Conservation (phyloP, 1,140 invertebrate genomes). For the Heliconius eleuchia region DNA sequence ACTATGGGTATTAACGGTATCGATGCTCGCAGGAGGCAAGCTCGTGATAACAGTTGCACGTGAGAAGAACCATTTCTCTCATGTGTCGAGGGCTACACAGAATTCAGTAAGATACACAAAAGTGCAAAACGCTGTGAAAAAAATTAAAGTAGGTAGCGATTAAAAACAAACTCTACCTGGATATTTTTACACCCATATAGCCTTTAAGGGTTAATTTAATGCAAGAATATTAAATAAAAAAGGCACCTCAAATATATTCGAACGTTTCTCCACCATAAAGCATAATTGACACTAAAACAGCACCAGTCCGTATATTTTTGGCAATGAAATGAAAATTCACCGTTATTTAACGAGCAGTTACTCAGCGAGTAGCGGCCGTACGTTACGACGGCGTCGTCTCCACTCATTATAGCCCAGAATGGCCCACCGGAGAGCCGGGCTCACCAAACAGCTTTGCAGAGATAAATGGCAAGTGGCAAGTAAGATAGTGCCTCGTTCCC, state of each 20-base stretch:
- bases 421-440: constrained; percentile 14
- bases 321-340: neutral
- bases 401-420: constrained; percentile 21
- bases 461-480: constrained; percentile 16
- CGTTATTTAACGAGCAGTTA: constrained; percentile 12
- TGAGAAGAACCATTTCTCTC: too few species aligned
- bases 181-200: too few species aligned
- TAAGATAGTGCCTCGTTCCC: neutral
- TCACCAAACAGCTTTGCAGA: constrained; percentile 16
- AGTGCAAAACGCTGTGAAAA: too few species aligned
- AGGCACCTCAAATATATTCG: neutral
- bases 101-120: too few species aligned
- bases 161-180: too few species aligned
- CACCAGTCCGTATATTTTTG: neutral
- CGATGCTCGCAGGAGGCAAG: too few species aligned
- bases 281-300: constrained; percentile 5
- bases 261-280: neutral
- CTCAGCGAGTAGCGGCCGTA: constrained; percentile 2
- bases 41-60: too few species aligned
- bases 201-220: too few species aligned
- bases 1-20: too few species aligned
- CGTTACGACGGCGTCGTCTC: constrained; percentile 13
- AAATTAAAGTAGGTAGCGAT: too few species aligned
- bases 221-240: neutral
- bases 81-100: too few species aligned